A percentile compares a stretch with the other conserved stretches of the same genome.
Conservation (phyloP, 2,888 invertebrate species). For the Drosophila barbarae region DNA sequence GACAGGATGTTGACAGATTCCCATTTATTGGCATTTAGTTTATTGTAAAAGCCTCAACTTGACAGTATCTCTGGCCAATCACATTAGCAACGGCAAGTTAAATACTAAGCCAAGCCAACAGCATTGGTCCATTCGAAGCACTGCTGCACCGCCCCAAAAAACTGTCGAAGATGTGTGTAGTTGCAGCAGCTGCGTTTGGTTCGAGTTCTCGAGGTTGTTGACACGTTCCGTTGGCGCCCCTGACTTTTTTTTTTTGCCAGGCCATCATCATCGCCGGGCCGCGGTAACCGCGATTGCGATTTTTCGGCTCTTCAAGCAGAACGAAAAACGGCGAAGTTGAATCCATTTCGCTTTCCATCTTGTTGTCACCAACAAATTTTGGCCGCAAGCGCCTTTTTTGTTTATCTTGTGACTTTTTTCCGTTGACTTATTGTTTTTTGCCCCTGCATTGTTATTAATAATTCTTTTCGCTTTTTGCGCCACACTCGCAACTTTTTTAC, state of each 20-base stretch:
- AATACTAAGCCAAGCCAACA: neutral
- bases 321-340: slow-evolving; percentile 9
- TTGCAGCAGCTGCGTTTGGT: slow-evolving; percentile 25
- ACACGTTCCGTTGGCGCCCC: slow-evolving; percentile 70
- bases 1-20: too few species aligned
- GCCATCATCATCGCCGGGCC: slow-evolving; percentile 10
- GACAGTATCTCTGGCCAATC: neutral
- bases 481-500: slow-evolving; percentile 59
- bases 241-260: slow-evolving; percentile 49
- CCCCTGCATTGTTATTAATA: slow-evolving; percentile 60
- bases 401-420: slow-evolving; percentile 56
- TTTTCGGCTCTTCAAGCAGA: slow-evolving; percentile 23
- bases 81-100: neutral
- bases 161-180: slow-evolving; percentile 23
- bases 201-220: slow-evolving; percentile 65
- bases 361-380: slow-evolving; percentile 52
- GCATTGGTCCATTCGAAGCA: slow-evolving; percentile 21
- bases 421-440: slow-evolving; percentile 47
- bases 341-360: slow-evolving; percentile 40
- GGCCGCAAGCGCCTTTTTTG: slow-evolving; percentile 62
- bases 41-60: neutral
- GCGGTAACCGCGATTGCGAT: slow-evolving; percentile 22
- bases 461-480: slow-evolving; percentile 50
- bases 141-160: slow-evolving; percentile 21
- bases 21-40: neutral